Base-by-base conservation (phyloP, 2,888 invertebrate species). In the Monochamus alternatus region DNA sequence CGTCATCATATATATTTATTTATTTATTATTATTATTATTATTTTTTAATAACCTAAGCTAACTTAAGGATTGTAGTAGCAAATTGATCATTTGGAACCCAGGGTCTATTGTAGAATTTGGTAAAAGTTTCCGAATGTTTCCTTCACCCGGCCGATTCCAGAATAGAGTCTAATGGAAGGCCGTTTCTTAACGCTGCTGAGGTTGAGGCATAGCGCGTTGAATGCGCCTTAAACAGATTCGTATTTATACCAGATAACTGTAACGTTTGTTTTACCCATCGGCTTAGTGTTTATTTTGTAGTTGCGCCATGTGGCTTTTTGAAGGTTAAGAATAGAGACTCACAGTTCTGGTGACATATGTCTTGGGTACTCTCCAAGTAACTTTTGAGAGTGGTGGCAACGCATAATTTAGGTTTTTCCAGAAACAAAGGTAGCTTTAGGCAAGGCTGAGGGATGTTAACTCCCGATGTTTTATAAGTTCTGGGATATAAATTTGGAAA, bases 261-360 rank as follows among this genome's bases (percentile, higher is more conserved):
- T 12, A 81, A 59, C 5, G 68, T 65, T 9, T 59, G 47, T 58
- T 81, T 81, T 12, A 81, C 58, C 81, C 81, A 81, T 30, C 76
- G 63, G 67, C 81, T 81, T 12, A 81, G 9, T 2, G 79, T 76
- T 44, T 81, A 76, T 31, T 62, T 52, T 5, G 72, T 64, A 5
- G 73, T 72, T 9, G 43, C 51, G 31, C 59, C 58, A 63, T 75
- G 70, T 2, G 79, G 76, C 64, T 73, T 76, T 68, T 60, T 77
- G n/a, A 62, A 22, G 1, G 64, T 55, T 7, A 74, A n/a, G 52
- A 52, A 52, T n/a, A 52, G 12, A 1, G 9, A n/a, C 4, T 55
- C 14, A 10, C 22, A 8, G 5, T 31, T 31, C 59, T 10, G 22
- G 7, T 10, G 14, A 30, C 31, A 7, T 5, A 5, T 7, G 30